A percentile compares a stretch with the other conserved stretches of the same genome.
Conservation (phyloP, 2,113 vertebrate species). For the Picathartes gymnocephalus region DNA sequence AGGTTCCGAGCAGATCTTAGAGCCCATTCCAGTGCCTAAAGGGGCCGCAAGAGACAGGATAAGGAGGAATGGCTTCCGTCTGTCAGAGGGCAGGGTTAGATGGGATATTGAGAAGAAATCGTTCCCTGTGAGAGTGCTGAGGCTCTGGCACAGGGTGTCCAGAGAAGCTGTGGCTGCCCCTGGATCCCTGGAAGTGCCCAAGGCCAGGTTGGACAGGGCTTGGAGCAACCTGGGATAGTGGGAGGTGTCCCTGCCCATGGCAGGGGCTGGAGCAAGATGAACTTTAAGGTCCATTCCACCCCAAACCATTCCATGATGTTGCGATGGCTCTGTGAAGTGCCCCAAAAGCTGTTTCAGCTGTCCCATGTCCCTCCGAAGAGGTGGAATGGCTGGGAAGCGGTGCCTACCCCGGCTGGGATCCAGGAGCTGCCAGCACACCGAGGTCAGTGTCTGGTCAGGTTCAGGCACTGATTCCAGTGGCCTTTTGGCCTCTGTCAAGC, state of each 20-base stretch:
- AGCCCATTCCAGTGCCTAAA: background rate
- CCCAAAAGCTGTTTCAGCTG: background rate
- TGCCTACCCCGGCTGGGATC: too few relatives aligned
- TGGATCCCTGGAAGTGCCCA: background rate
- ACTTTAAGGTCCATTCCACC: background rate
- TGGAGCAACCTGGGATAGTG: fast-evolving
- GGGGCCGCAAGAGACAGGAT: background rate
- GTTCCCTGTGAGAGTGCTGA: fast-evolving
- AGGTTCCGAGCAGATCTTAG: background rate
- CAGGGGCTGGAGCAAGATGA: background rate
- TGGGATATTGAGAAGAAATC: background rate
- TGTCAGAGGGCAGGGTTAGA: background rate
- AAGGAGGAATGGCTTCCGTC: background rate
- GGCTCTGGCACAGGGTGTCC: background rate
- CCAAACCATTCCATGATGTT: background rate
- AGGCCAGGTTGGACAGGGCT: fast-evolving
- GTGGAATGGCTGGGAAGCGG: background rate
- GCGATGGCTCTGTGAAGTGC: background rate
- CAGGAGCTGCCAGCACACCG: background rate
- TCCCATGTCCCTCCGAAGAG: background rate
- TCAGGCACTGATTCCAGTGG: background rate
- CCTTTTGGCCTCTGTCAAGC: background rate
- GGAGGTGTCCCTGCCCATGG: background rate
- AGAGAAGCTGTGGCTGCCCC: background rate
- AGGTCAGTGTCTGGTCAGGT: background rate